Evolutionary conservation across 2,113 vertebrate genomes (phyloP), one percentile per base, ranked within the genome.

Genomic region (Callipepla californica): DNA sequence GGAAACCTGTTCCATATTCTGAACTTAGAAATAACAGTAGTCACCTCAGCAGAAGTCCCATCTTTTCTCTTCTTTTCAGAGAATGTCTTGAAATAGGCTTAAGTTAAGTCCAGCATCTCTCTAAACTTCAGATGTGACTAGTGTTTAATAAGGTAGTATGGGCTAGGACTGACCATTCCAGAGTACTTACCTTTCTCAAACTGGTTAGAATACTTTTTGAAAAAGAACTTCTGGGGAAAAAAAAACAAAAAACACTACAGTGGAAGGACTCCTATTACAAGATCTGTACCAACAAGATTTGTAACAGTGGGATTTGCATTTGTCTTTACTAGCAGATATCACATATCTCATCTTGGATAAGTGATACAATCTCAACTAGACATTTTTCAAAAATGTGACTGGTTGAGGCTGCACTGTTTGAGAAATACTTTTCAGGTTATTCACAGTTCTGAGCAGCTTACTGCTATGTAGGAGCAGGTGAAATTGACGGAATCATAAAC

Each of bases 21-120:
- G 42, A 79, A 36, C 1, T 1, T 9, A 7, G 45, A 48, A 55
- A 50, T 50, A 62, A 34, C 7, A 80, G 25, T 9, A 80, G 15
- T 69, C 32, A 47, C 5, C 53, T 34, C 0, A 3, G 8, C 21
- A 23, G 0, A 7, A 66, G 19, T 62, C 8, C 7, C 42, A 58
- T 32, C 13, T 81, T 7, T 72, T 78, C 13, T 81, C 6, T 72
- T 78, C 4, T 34, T 78, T 70, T 81, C 22, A 53, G 25, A 44
- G 22, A 4, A 34, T 77, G 13, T 73, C 28, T 10, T 42, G 25
- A 78, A 53, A 20, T 5, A 82, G 20, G 30, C 59, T 45, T 59
- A 19, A 19, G 58, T 34, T 72, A 51, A 82, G 30, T 69, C 26
- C 40, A 74, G 7, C 28, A 20, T 48, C 78, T 73, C 32, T 48